Conservation (phyloP, 2,113 vertebrate genomes). For the Mystacornis crossleyi region DNA sequence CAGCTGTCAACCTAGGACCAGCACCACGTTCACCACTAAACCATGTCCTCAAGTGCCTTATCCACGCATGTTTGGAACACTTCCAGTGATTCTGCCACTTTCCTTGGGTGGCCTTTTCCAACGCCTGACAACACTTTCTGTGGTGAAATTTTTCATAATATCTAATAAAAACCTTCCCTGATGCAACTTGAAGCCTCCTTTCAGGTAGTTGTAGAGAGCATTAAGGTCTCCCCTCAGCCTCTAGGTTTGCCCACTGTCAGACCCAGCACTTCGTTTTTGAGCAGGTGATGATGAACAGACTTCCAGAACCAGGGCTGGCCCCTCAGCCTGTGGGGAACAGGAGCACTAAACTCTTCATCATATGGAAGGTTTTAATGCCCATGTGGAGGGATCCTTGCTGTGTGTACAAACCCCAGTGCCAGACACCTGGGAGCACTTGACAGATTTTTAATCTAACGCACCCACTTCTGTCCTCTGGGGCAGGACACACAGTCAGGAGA, state of each 20-base stretch:
- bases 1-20: neutral
- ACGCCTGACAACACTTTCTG: neutral
- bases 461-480: neutral
- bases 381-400: neutral
- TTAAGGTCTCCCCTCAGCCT: neutral
- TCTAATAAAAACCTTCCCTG: neutral
- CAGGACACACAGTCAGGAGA: neutral
- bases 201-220: neutral
- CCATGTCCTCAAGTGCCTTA: neutral
- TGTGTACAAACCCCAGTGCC: neutral
- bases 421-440: neutral
- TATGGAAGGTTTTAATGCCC: rapidly evolving
- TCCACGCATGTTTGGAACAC: neutral
- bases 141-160: too few relatives aligned
- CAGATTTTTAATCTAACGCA: neutral
- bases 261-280: neutral
- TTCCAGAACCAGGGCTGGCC: neutral
- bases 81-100: neutral
- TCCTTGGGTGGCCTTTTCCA: neutral
- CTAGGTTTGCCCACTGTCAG: neutral
- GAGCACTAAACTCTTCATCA: neutral
- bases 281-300: neutral
- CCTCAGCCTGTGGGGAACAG: neutral
- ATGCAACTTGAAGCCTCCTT: neutral
- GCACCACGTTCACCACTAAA: neutral